These are phyloP conservation scores for Todiramphus chloris DNA, from an alignment of 2,113 vertebrate genomes.

Conservation along the genomic window DNA sequence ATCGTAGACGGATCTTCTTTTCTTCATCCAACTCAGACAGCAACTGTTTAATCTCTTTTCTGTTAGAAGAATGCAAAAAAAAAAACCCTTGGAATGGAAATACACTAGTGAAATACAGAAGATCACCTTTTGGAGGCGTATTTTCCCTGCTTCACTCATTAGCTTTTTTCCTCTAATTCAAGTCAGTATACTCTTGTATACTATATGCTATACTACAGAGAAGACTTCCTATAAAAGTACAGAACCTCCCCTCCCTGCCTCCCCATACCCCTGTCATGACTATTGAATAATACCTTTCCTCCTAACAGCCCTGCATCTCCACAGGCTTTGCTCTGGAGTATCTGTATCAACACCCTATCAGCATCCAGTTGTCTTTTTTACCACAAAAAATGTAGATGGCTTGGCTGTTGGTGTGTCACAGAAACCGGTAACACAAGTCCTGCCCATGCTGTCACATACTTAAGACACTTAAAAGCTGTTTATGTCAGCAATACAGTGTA, in stretches of 20 bases:
- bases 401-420: not conserved
- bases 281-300: not conserved
- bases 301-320: not conserved
- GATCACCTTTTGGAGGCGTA: not conserved
- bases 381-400: not conserved
- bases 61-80: slow-evolving; percentile 67
- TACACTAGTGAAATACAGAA: not conserved
- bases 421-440: not conserved
- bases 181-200: not conserved
- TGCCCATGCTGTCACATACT: not conserved
- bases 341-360: not conserved
- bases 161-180: not conserved
- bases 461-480: not conserved
- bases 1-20: slow-evolving; percentile 90
- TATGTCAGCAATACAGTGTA: not conserved
- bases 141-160: not conserved
- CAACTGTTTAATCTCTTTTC: slow-evolving; percentile 96
- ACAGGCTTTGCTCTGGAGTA: not conserved
- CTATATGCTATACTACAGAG: not conserved
- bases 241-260: not conserved
- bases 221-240: not conserved
- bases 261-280: not conserved
- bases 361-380: not conserved
- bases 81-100: not conserved
- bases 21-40: slow-evolving; percentile 92